phyloP scores from a whole-genome alignment of 1,140 invertebrate species.

The Chymomyza costata region DNA sequence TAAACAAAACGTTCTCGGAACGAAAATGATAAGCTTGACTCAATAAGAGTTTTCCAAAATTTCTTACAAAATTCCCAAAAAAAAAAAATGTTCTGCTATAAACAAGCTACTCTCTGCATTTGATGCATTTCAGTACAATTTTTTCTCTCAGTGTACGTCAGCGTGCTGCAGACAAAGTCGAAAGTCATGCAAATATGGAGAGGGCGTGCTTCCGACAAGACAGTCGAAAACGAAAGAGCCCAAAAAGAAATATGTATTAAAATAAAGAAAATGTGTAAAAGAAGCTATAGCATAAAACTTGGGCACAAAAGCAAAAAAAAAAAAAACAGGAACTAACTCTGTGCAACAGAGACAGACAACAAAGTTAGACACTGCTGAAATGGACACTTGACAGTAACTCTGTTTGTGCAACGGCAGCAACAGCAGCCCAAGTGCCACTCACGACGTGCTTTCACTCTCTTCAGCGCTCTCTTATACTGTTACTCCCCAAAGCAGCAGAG shows the following conservation, averaged over 20 bases:
- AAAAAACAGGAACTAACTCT: slow-evolving; percentile 40
- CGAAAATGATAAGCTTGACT: too few species aligned
- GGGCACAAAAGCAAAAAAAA: background rate
- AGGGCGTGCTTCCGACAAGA: slow-evolving; percentile 8
- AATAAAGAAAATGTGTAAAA: slow-evolving; percentile 13
- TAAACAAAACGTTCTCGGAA: too few species aligned
- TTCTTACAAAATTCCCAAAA: too few species aligned
- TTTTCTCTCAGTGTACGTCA: too few species aligned
- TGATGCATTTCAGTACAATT: too few species aligned
- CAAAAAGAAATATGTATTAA: background rate
- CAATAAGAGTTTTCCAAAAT: too few species aligned
- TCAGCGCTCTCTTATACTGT: too few species aligned
- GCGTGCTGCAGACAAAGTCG: slow-evolving; percentile 23
- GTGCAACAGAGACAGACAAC: slow-evolving; percentile 59
- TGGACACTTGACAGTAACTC: slow-evolving; percentile 68
- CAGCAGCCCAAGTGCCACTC: slow-evolving; percentile 45
- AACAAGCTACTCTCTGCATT: too few species aligned
- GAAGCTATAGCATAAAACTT: slow-evolving; percentile 8
- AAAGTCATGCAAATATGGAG: slow-evolving; percentile 52
- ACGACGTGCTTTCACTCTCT: too few species aligned
- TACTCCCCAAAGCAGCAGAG: too few species aligned
- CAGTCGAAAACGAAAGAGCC: slow-evolving; percentile 13
- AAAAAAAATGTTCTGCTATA: too few species aligned
- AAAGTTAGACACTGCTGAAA: slow-evolving; percentile 62
- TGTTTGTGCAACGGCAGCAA: slow-evolving; percentile 58